Base-by-base conservation (phyloP, 2,797 vertebrate genomes). In the Hipposideros larvatus region DNA sequence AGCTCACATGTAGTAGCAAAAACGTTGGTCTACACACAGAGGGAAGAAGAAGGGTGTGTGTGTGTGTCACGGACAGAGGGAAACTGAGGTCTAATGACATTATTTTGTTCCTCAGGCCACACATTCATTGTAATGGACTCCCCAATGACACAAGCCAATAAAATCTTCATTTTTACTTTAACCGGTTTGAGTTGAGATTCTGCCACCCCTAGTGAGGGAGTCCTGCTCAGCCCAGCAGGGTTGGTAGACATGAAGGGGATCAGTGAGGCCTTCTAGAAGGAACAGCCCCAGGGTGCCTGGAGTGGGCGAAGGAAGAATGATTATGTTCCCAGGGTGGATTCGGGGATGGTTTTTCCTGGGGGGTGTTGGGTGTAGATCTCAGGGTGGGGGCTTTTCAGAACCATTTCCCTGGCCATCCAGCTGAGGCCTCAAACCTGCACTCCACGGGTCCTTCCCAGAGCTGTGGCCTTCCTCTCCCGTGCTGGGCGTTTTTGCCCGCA, bases 311-410 rank as follows among this genome's bases (percentile, higher is more conserved):
- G 31, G n/a, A 46, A 34, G 75, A 21, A 31, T 0, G 11, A 4
- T 0, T 21, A 28, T 4, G 0, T 4, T 16, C 34, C 5, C 2
- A 11, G 31, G 7, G 8, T 13, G 48, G 14, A 14, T 51, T 1
- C 14, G 14, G 48, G 48, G 48, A 51, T 51, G 48, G 14, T 13
- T 13, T 51, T 51, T 4, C 15, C 48, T 51, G 48, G 14, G 48
- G 14, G 48, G 48, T 51, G 14, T 15, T 51, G 14, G 48, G 48
- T 51, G 14, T 51, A 51, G 48, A 15, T 51, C 48, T 15, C 48
- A 51, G 48, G 48, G 48, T 51, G 48, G 48, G 48, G 48, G 48
- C 48, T 51, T 51, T 51, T 51, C 48, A 51, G 48, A 51, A 51
- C 48, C 48, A 51, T 13, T 51, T 14, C 14, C 48, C 48, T 16